Percentiles rank a stretch among this genome's conserved stretches.
These are phyloP conservation scores for Genyomyrus donnyi DNA, from an alignment of 2,113 vertebrate genomes.

Conservation along the genomic window DNA sequence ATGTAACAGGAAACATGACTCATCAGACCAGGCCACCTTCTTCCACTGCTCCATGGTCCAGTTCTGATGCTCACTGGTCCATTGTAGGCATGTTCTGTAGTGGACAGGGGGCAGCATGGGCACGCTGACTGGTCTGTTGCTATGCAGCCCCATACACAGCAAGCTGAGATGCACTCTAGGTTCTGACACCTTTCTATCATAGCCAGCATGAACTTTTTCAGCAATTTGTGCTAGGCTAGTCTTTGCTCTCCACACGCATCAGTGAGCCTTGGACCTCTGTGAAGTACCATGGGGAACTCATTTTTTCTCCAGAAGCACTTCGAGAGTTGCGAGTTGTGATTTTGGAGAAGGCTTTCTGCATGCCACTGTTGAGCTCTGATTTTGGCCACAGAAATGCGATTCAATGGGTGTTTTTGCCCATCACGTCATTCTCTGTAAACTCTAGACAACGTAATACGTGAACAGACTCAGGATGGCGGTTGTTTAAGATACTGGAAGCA, in stretches of 20 bases:
- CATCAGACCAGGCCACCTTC: no score
- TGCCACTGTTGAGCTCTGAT: no score
- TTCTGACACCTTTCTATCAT: not conserved
- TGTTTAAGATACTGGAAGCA: not conserved
- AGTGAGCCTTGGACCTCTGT: not conserved
- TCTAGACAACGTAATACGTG: not conserved
- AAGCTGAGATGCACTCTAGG: not conserved
- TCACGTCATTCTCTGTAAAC: not conserved
- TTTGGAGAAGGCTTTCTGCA: not conserved
- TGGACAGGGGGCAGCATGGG: no score
- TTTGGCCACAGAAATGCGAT: not conserved
- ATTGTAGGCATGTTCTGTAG: no score
- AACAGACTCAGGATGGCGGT: not conserved
- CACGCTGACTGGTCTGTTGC: no score
- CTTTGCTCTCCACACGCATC: not conserved
- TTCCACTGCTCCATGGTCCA: no score
- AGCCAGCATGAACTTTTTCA: not conserved
- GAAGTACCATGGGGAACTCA: not conserved
- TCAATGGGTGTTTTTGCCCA: not conserved
- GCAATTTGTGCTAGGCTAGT: not conserved
- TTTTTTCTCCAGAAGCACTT: not conserved
- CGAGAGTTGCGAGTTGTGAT: not conserved
- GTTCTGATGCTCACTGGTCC: no score
- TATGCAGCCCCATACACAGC: not conserved
- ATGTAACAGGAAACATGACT: no score